Evolutionary conservation across 2,797 vertebrate genomes (phyloP).

Genomic region (Naso thynnoides): DNA sequence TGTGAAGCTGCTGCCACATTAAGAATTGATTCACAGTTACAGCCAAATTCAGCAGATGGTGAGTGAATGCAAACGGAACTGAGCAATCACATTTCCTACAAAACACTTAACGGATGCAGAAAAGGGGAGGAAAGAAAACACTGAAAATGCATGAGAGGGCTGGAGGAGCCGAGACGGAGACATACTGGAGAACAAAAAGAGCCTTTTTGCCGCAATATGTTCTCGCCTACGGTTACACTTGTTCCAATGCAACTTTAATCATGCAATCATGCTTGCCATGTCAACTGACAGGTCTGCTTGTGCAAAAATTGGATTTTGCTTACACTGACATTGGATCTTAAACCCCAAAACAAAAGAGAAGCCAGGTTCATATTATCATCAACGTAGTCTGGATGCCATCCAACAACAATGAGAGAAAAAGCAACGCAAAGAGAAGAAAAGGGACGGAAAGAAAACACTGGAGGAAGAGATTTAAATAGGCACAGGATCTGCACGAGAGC

Average conservation of each 20-base stretch:
- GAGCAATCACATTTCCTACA: constrained; percentile 68
- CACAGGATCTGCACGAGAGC: neutral
- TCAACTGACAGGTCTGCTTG: constrained; percentile 52
- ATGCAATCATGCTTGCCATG: constrained; percentile 50
- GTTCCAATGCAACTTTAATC: constrained; percentile 69
- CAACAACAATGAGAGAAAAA: constrained; percentile 5
- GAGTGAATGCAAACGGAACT: constrained; percentile 73
- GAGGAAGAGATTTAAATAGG: constrained; percentile 19
- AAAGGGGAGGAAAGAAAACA: constrained; percentile 25
- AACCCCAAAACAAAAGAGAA: constrained; percentile 32
- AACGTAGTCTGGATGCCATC: constrained; percentile 8
- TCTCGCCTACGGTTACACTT: constrained; percentile 66
- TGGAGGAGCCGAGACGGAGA: constrained; percentile 51
- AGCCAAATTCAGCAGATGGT: constrained; percentile 79
- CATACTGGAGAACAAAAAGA: constrained; percentile 49
- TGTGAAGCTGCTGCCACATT: constrained; percentile 59
- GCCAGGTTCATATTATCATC: constrained; percentile 20
- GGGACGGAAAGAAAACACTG: constrained; percentile 1
- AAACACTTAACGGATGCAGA: constrained; percentile 61
- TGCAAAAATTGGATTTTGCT: constrained; percentile 47
- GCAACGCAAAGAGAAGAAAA: neutral
- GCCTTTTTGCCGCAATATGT: constrained; percentile 55
- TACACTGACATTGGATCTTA: constrained; percentile 35
- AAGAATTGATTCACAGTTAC: constrained; percentile 70
- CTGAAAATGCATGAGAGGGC: constrained; percentile 26